Evolutionary conservation across 2,797 vertebrate genomes (phyloP), one percentile per base, ranked within the genome.

Genomic region (Melanogrammus aeglefinus): DNA sequence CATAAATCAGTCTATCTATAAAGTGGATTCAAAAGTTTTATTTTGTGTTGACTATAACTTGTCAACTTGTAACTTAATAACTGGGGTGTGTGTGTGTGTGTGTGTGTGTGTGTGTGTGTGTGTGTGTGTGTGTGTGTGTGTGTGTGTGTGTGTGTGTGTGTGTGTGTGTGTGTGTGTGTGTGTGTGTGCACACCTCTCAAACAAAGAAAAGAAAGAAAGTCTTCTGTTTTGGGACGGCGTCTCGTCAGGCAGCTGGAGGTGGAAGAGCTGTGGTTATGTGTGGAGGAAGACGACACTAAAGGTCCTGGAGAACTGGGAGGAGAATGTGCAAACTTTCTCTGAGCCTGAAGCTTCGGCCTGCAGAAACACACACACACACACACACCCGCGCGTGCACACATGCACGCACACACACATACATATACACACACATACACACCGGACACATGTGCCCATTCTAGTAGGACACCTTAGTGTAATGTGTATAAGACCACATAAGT

Each of bases 251-350:
- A 87, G 57, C 95, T 91, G 94, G 96, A 91, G 0, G 95, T 93
- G 66, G 93, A 89, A 74, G 95, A 93, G 89, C 93, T 95, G 90
- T 95, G 94, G 87, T 93, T 86, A 71, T 95, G 94, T 86, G 96
- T 95, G 89, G 95, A 94, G 90, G 94, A 90, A 93, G 96, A 96
- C 79, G 95, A 90, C 75, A 93, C 94, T 79, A 96, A 95, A 90
- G 96, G 95, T 91, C 94, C 95, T 88, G 96, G 97, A 83, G 96
- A 97, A 89, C 94, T 96, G 82, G 97, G 96, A 90, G 97, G 96
- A 80, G 96, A 98, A 89, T 98, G 97, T 86, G 97, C 97, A 94
- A 99, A 99, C 93, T 99, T 99, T 93, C 97, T 97, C 95, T 98
- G 97, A 90, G 97, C 97, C 93, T 97, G 97, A 91, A 99, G 94